These are phyloP conservation scores for Nemotelus nigrinus DNA, from an alignment of 2,888 invertebrate species.

Conservation along the genomic window DNA sequence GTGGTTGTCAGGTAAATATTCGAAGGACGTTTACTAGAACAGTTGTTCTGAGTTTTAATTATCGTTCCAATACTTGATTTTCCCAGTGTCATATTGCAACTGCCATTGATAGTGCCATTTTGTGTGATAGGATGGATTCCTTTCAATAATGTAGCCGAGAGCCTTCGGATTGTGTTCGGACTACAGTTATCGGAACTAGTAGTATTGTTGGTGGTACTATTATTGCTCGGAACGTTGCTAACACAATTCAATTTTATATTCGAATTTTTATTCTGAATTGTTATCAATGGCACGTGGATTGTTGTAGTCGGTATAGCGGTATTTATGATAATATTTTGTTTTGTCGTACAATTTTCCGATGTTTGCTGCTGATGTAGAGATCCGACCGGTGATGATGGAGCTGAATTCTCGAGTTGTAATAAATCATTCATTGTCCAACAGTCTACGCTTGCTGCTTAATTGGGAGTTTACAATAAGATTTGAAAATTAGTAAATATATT, in stretches of 20 bases:
- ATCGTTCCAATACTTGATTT: constrained; percentile 35
- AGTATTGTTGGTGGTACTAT: constrained; percentile 21
- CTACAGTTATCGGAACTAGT: constrained; percentile 33
- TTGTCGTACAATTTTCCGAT: constrained; percentile 55
- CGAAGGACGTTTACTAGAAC: constrained; percentile 53
- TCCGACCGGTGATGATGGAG: constrained; percentile 29
- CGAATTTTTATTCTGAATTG: constrained; percentile 60
- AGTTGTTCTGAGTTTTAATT: constrained; percentile 28
- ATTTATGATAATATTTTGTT: constrained; percentile 56
- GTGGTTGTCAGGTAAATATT: constrained; percentile 46
- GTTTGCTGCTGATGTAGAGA: constrained; percentile 52
- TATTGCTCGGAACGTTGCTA: constrained; percentile 23
- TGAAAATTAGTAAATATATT: no score
- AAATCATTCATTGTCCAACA: constrained; percentile 59
- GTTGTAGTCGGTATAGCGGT: constrained; percentile 46
- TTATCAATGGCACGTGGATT: constrained; percentile 56
- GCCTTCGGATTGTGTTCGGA: not conserved
- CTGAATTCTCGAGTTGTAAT: constrained; percentile 51
- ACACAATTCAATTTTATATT: constrained; percentile 38
- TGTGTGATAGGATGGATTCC: constrained; percentile 5
- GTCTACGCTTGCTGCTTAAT: constrained; percentile 61
- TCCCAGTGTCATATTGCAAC: constrained; percentile 26
- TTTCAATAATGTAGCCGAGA: constrained; percentile 23
- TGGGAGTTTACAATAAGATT: not conserved
- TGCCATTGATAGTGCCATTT: constrained; percentile 9